These are phyloP conservation scores for Pollenia amentaria DNA, from an alignment of 2,888 invertebrate species.

Conservation along the genomic window DNA sequence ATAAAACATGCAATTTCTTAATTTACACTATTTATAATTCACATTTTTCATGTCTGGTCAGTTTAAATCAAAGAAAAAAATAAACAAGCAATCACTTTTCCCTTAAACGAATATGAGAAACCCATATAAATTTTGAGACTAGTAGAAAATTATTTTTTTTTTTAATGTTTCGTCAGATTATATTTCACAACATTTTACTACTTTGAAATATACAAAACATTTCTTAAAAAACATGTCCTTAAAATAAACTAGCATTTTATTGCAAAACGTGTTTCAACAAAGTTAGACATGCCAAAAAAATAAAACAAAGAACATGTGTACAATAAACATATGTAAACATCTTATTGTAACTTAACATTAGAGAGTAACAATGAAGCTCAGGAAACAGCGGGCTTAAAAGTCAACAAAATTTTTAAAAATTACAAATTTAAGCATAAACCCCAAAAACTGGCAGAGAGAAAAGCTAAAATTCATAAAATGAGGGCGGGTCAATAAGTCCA, in stretches of 20 bases:
- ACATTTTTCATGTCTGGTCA: conserved; percentile 68
- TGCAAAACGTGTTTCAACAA: conserved; percentile 24
- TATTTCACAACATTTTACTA: conserved; percentile 24
- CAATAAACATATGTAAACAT: too few relatives aligned
- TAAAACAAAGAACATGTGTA: neutral
- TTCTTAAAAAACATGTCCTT: conserved; percentile 16
- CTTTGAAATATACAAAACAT: neutral
- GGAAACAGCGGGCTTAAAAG: too few relatives aligned
- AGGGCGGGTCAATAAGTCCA: too few relatives aligned
- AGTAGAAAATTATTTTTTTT: neutral
- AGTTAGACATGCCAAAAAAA: conserved; percentile 14
- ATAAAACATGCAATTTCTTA: conserved; percentile 68
- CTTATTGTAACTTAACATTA: neutral
- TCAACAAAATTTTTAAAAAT: too few relatives aligned
- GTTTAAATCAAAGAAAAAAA: conserved; percentile 58
- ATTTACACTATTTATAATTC: conserved; percentile 67
- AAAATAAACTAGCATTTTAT: conserved; percentile 25
- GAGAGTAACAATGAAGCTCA: neutral
- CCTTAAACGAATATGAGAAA: neutral
- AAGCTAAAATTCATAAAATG: too few relatives aligned
- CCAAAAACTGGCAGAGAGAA: too few relatives aligned
- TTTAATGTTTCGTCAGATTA: neutral
- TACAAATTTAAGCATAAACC: too few relatives aligned
- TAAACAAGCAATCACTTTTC: neutral
- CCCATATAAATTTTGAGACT: too few relatives aligned